Percentiles rank a stretch among this genome's conserved stretches.
These are phyloP conservation scores for Virgularia gustaviana DNA, from an alignment of 92 coral and sea anemone species.

Conservation along the genomic window DNA sequence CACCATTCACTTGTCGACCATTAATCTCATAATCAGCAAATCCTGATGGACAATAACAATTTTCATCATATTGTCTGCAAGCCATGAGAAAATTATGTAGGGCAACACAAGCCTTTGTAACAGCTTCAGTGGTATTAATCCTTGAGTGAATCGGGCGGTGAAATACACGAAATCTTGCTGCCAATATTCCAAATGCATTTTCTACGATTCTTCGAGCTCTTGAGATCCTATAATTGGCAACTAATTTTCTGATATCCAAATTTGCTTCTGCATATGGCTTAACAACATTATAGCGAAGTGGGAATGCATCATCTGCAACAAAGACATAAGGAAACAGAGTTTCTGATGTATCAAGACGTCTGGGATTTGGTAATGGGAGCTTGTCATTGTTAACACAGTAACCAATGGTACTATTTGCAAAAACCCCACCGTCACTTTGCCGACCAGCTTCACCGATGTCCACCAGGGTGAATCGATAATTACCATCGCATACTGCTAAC, in stretches of 20 bases:
- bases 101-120: slow-evolving; percentile 26
- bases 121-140: neutral
- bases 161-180: slow-evolving; percentile 23
- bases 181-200: slow-evolving; percentile 14
- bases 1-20: slow-evolving; percentile 10
- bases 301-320: slow-evolving; percentile 34
- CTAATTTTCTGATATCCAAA: neutral
- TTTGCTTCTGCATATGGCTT: slow-evolving; percentile 20
- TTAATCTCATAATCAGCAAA: slow-evolving; percentile 22
- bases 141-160: slow-evolving; percentile 7
- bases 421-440: slow-evolving; percentile 25
- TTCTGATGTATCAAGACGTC: slow-evolving; percentile 10
- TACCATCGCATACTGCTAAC: slow-evolving; percentile 4
- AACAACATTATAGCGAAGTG: neutral
- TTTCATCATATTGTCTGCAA: slow-evolving; percentile 10
- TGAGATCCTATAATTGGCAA: slow-evolving; percentile 4
- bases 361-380: slow-evolving; percentile 5
- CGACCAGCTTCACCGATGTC: slow-evolving; percentile 5
- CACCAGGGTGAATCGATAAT: slow-evolving; percentile 7
- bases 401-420: neutral
- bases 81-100: slow-evolving; percentile 21
- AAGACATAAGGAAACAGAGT: slow-evolving; percentile 18
- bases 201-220: slow-evolving; percentile 17
- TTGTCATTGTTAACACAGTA: slow-evolving; percentile 5
- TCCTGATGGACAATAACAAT: slow-evolving; percentile 7